Evolutionary conservation across 2,888 invertebrate species (phyloP), one percentile per base, ranked within the genome.

Genomic region (Andrena trimmerana): DNA sequence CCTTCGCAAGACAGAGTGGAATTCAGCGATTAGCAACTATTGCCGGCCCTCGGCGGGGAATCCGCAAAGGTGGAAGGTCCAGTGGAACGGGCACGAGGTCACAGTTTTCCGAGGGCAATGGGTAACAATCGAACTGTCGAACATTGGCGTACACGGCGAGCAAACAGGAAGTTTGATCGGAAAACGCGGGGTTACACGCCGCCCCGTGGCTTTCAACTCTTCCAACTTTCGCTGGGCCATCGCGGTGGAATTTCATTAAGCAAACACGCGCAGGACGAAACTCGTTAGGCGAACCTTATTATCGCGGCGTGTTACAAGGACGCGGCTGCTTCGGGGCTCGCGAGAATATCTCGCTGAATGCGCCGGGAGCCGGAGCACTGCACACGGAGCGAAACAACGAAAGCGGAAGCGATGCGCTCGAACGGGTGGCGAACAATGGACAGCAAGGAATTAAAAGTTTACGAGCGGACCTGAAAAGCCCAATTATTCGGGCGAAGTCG

Each of bases 191-290:
- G 60, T 48, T 66, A 79, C 54, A 13, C 69, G 62, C 50, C 52
- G 54, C 63, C 48, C 50, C 31, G 69, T 78, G 74, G 86, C 74
- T 73, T 60, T 29, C 27, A 76, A 62, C 70, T 69, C 70, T 84
- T 63, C 62, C 78, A 87, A 87, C 83, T 87, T 83, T 75, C 69
- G 77, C 54, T 13, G 63, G 63, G 16, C 65, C 73, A 67, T 86
- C 78, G 71, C 33, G 29, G 59, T 16, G 48, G 78, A 83, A 88
- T 87, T 86, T 86, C 88, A 88, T 88, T 84, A 81, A 81, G 60
- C 75, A 74, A 69, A 75, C 69, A 77, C 66, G 67, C 20, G 54
- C 54, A 60, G 59, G 65, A 68, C 62, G 82, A 80, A 81, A 75
- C 82, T 82, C 81, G 81, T 82, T 82, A 82, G 75, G 65, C 59